Evolutionary conservation across 2,113 vertebrate genomes (phyloP), one percentile per base, ranked within the genome.

Genomic region (Austrofundulus limnaeus): DNA sequence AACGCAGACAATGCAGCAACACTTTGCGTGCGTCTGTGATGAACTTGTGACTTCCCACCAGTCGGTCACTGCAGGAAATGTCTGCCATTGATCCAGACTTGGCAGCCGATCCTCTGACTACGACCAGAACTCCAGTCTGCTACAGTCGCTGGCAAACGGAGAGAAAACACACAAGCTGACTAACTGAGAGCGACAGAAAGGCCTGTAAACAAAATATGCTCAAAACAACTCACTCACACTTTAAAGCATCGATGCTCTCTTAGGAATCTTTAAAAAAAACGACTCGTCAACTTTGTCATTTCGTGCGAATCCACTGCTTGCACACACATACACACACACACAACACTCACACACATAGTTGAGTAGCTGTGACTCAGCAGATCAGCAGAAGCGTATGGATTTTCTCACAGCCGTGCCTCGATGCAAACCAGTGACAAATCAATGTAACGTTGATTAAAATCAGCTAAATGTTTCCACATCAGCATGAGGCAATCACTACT

Each of bases 331-430:
- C 63, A 66, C 55, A 75, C 65, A 62, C 53, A 43, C 63, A 53
- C 66, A 65, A 62, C 53, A 43, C 63, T 56, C 66, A 65, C 67
- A 61, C 50, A 46, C 49, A 57, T 45, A 62, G 47, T 70, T 67
- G 50, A 63, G 58, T 76, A 53, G 38, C 76, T 77, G 72, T 89
- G 89, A 90, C 80, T 89, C 89, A 89, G 87, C 87, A 86, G 23
- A 86, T 78, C 80, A 77, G 78, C 64, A 71, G 55, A 20, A 80
- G 57, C 72, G 75, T 74, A 85, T 73, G 68, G 69, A 83, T 61
- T 68, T 78, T 72, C 71, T 71, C 66, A 81, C 70, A 77, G 74
- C 76, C 59, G 61, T 74, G 10, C 31, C 8, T 34, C 24, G 59
- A 43, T 39, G 42, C 56, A 62, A 53, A 53, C 60, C 64, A 41